These are phyloP conservation scores for Orthosia gracilis DNA, from an alignment of 2,888 invertebrate species.

Conservation along the genomic window DNA sequence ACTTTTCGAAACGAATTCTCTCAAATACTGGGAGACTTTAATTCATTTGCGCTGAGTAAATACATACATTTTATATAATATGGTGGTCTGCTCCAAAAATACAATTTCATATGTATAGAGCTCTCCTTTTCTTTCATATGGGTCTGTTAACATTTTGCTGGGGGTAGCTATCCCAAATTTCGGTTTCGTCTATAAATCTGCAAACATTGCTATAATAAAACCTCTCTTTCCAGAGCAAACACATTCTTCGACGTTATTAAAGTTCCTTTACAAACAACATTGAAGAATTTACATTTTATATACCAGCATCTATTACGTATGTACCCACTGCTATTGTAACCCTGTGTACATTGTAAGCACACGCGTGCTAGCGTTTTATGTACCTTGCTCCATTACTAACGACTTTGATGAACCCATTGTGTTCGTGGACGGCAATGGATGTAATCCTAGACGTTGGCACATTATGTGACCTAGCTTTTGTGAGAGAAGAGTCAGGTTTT, in stretches of 20 bases:
- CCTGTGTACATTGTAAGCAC: conserved; percentile 29
- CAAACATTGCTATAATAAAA: conserved; percentile 33
- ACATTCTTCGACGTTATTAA: conserved; percentile 51
- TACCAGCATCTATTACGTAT: conserved; percentile 24
- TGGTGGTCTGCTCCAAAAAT: conserved; percentile 8
- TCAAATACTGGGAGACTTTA: not conserved
- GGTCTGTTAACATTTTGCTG: conserved; percentile 32
- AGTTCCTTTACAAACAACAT: conserved; percentile 50
- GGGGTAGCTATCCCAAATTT: conserved; percentile 30
- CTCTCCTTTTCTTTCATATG: conserved; percentile 4
- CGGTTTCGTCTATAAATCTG: conserved; percentile 26
- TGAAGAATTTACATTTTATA: conserved; percentile 42
- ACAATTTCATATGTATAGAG: conserved; percentile 1
- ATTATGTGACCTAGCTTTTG: conserved; percentile 5
- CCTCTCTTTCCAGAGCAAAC: conserved; percentile 23
- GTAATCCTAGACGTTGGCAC: conserved; percentile 47
- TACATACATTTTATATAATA: not conserved
- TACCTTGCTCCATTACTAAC: conserved; percentile 51
- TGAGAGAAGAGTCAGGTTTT: conserved; percentile 10
- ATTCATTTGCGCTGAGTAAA: not conserved
- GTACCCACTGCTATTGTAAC: conserved; percentile 28
- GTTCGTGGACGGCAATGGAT: conserved; percentile 33
- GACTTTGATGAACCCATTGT: conserved; percentile 54
- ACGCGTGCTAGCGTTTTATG: conserved; percentile 39
- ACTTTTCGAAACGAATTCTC: not conserved